Percentiles rank a stretch among this genome's conserved stretches.
These are phyloP conservation scores for Ligdia adustata DNA, from an alignment of 2,888 invertebrate genomes.

Conservation along the genomic window DNA sequence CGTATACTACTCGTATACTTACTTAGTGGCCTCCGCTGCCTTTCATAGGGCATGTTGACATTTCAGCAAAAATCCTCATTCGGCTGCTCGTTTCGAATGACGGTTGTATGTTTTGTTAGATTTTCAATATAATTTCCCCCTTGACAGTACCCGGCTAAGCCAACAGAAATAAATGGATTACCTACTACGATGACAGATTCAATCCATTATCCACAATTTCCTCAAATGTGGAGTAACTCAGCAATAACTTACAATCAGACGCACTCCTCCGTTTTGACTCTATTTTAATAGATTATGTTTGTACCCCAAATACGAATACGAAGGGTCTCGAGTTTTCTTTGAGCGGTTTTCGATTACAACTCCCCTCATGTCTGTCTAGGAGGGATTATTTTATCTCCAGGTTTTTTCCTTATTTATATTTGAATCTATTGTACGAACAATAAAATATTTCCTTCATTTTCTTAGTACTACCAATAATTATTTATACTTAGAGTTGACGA, in stretches of 20 bases:
- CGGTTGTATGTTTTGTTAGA: slow-evolving; percentile 5
- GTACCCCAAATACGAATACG: slow-evolving; percentile 41
- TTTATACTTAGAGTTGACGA: too few species aligned
- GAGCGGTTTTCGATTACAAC: slow-evolving; percentile 54
- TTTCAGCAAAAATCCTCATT: slow-evolving; percentile 22
- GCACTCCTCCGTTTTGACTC: slow-evolving; percentile 39
- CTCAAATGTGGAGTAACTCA: slow-evolving; percentile 20
- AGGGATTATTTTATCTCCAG: slow-evolving; percentile 40
- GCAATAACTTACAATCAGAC: slow-evolving; percentile 38
- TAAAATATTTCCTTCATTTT: slow-evolving; percentile 27
- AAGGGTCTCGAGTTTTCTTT: slow-evolving; percentile 48
- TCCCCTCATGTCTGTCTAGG: slow-evolving; percentile 41
- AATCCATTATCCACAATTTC: slow-evolving; percentile 25
- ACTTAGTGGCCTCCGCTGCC: slow-evolving; percentile 41
- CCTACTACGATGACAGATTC: slow-evolving; percentile 12
- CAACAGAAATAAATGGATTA: too few species aligned
- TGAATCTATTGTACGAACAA: slow-evolving; percentile 23
- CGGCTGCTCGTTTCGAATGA: slow-evolving; percentile 16
- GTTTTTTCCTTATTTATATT: slow-evolving; percentile 47
- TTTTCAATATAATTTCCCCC: slow-evolving; percentile 2
- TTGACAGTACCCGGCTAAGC: too few species aligned
- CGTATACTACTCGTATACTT: too few species aligned
- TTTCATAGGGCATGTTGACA: slow-evolving; percentile 35
- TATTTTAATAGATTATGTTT: slow-evolving; percentile 48
- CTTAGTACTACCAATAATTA: slow-evolving; percentile 18